phyloP scores from a whole-genome alignment of 2,797 vertebrate species.

The Gallinago nigripennis region DNA sequence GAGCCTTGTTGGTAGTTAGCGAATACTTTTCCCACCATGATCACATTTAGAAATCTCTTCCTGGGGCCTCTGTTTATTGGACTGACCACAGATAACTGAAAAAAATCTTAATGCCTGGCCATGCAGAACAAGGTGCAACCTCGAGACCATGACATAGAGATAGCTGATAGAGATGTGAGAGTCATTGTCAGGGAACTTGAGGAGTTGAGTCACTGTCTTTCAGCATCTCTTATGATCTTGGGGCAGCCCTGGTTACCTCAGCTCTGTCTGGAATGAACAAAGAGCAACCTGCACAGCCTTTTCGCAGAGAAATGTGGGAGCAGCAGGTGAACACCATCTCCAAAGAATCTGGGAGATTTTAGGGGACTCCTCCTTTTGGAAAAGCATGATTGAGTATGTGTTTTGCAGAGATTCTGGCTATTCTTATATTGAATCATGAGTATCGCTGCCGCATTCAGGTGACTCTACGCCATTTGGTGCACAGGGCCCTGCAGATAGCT shows the following conservation, averaged over 20 bases:
- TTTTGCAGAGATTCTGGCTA: not conserved
- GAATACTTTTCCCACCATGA: not conserved
- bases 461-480: not conserved
- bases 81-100: not conserved
- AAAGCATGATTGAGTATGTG: rapidly evolving
- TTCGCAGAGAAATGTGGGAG: not conserved
- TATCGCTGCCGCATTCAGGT: not conserved
- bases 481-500: not conserved
- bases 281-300: not conserved
- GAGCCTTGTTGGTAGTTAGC: not conserved
- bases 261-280: not conserved
- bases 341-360: not conserved
- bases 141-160: not conserved
- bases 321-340: not conserved
- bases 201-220: not conserved
- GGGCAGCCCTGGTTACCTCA: not conserved
- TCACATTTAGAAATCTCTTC: not conserved
- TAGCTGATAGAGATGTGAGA: not conserved
- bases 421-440: not conserved
- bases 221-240: not conserved
- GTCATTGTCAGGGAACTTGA: not conserved
- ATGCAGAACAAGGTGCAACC: not conserved
- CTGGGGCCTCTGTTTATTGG: not conserved
- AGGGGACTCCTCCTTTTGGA: not conserved
- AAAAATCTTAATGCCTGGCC: not conserved